Evolutionary conservation across 2,888 invertebrate species (phyloP).

Genomic region (Sinotaia quadrata): DNA sequence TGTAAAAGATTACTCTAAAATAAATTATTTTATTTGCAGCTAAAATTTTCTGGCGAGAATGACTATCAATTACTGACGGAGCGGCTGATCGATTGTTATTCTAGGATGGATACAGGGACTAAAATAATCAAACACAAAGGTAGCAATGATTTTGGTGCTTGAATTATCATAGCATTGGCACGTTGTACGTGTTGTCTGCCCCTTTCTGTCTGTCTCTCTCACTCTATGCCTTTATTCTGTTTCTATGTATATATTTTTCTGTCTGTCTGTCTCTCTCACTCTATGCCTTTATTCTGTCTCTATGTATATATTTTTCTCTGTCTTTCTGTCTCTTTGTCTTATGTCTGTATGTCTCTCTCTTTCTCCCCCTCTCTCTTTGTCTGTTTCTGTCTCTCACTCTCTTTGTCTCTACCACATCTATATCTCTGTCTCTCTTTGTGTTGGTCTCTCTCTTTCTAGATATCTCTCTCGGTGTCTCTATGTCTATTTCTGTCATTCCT

Average conservation of each 20-base stretch:
- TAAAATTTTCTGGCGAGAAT: too few relatives aligned
- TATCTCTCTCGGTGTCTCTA: background rate
- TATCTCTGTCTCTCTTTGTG: background rate
- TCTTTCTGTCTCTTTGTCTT: background rate
- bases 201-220: too few relatives aligned
- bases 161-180: too few relatives aligned
- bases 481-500: background rate
- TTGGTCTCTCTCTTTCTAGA: too few relatives aligned
- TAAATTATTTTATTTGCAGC: too few relatives aligned
- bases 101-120: too few relatives aligned
- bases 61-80: too few relatives aligned
- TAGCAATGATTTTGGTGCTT: too few relatives aligned
- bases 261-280: background rate
- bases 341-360: constrained; percentile 2
- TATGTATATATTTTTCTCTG: background rate
- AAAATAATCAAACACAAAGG: too few relatives aligned
- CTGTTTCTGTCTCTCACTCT: background rate
- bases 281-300: background rate
- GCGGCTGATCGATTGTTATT: too few relatives aligned
- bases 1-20: too few relatives aligned
- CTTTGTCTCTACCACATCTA: background rate
- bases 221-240: background rate
- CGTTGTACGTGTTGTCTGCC: too few relatives aligned
- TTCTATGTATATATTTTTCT: background rate
- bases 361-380: background rate